These are phyloP conservation scores for Paedocypris micromegethes DNA, from an alignment of 2,797 vertebrate genomes.

Conservation along the genomic window DNA sequence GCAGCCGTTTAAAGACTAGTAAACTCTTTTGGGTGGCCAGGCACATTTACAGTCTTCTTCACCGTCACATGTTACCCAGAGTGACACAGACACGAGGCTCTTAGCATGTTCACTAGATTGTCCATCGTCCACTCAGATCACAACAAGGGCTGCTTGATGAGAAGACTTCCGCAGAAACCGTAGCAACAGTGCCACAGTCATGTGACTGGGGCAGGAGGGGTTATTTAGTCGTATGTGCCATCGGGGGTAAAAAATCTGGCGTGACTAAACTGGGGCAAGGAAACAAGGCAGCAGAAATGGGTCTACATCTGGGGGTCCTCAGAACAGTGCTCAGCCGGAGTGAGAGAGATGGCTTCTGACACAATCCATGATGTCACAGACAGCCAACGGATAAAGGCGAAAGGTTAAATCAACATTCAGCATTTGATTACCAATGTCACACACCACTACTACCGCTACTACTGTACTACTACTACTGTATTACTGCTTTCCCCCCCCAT, in stretches of 20 bases:
- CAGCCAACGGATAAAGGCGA: conserved; percentile 29
- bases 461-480: no score
- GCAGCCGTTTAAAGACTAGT: conserved; percentile 13
- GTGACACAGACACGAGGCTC: conserved; percentile 21
- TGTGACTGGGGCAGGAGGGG: conserved; percentile 51
- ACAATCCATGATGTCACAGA: conserved; percentile 7
- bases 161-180: conserved; percentile 67
- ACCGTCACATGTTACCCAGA: conserved; percentile 34
- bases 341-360: conserved; percentile 10
- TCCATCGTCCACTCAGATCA: conserved; percentile 34
- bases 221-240: conserved; percentile 34
- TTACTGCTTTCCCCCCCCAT: no score
- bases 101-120: conserved; percentile 25
- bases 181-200: conserved; percentile 68
- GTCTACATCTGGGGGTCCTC: neutral
- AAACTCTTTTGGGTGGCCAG: conserved; percentile 23
- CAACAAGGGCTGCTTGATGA: conserved; percentile 22
- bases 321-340: neutral
- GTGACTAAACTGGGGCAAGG: conserved; percentile 67
- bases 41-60: conserved; percentile 25
- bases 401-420: conserved; percentile 38
- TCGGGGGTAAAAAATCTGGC: conserved; percentile 65
- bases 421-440: conserved; percentile 14
- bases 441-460: no score
- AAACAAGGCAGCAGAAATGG: conserved; percentile 24